phyloP scores from a whole-genome alignment of 2,888 invertebrate species.

The Drosophila maculinotata region DNA sequence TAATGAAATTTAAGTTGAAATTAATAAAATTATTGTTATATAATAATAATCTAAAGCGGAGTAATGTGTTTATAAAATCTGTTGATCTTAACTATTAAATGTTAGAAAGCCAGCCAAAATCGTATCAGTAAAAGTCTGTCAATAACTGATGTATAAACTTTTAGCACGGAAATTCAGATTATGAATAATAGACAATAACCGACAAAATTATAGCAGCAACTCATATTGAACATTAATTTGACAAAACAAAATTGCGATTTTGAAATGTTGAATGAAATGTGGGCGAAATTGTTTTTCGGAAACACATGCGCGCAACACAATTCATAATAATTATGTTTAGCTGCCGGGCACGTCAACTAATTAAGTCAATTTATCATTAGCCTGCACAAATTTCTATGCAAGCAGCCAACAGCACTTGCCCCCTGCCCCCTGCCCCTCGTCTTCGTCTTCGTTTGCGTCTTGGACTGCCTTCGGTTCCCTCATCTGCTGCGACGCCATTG shows the following conservation, averaged over 20 bases:
- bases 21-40: not conserved
- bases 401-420: conserved; percentile 1
- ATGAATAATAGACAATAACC: no score
- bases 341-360: conserved; percentile 69
- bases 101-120: no score
- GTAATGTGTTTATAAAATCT: no score
- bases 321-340: conserved; percentile 40
- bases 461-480: no score
- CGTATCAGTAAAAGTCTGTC: no score
- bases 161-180: no score
- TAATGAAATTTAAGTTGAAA: not conserved
- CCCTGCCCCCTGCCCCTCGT: not conserved
- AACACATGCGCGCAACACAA: conserved; percentile 29
- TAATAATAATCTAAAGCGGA: not conserved
- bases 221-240: not conserved
- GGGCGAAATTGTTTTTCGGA: conserved; percentile 3
- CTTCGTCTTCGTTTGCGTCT: no score
- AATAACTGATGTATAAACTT: no score
- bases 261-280: conserved; percentile 2
- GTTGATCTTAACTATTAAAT: no score
- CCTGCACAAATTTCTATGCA: conserved; percentile 52
- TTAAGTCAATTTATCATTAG: conserved; percentile 78
- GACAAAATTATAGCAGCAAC: not conserved
- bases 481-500: no score
- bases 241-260: not conserved